phyloP scores from a whole-genome alignment of 1,140 invertebrate genomes.

The Papilio polytes region DNA sequence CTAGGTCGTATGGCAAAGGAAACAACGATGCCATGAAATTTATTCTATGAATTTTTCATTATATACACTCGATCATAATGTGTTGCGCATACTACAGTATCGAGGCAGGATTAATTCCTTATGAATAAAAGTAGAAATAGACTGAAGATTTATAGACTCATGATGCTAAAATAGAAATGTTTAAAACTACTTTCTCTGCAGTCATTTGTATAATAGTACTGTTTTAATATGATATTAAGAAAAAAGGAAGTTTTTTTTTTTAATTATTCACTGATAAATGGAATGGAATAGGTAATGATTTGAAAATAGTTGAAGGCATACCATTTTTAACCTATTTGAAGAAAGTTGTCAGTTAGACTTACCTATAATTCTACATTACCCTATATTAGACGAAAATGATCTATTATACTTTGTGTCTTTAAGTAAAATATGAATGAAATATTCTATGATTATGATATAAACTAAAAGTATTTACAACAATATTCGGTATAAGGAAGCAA shows the following conservation, averaged over 20 bases:
- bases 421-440: background rate
- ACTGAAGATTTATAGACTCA: background rate
- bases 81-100: constrained; percentile 7
- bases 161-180: background rate
- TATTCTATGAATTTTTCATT: constrained; percentile 27
- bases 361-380: too few relatives aligned
- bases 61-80: constrained; percentile 23
- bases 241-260: too few relatives aligned
- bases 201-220: background rate
- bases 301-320: too few relatives aligned
- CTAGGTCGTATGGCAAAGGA: constrained; percentile 26
- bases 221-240: too few relatives aligned
- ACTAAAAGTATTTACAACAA: background rate
- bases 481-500: background rate
- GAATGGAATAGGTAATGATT: too few relatives aligned
- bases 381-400: too few relatives aligned
- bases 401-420: too few relatives aligned
- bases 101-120: background rate
- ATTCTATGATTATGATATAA: background rate
- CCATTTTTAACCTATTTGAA: too few relatives aligned
- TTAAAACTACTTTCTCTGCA: background rate
- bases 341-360: too few relatives aligned
- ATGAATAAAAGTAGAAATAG: background rate
- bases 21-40: constrained; percentile 27
- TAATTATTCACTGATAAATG: too few relatives aligned